A percentile compares a stretch with the other conserved stretches of the same genome.
These are phyloP conservation scores for Opisthocomus hoazin DNA, from an alignment of 2,113 vertebrate species.

Conservation along the genomic window DNA sequence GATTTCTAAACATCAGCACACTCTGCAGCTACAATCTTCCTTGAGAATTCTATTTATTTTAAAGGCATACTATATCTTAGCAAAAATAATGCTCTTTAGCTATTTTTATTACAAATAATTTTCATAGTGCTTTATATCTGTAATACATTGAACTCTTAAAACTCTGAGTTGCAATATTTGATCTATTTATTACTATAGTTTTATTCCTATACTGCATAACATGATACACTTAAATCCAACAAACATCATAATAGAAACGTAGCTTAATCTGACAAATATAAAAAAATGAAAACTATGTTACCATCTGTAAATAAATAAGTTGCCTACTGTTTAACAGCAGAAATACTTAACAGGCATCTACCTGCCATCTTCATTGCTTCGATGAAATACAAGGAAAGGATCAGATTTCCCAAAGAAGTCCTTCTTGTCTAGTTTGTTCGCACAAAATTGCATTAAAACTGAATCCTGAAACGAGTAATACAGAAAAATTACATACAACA, in stretches of 20 bases:
- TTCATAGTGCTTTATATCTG: neutral
- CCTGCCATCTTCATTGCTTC: conserved; percentile 89
- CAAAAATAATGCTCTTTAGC: neutral
- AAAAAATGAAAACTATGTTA: neutral
- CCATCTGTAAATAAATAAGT: neutral
- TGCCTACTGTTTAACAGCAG: neutral
- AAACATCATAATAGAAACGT: neutral
- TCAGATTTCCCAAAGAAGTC: conserved; percentile 91
- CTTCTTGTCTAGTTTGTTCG: conserved; percentile 88
- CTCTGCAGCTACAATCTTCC: neutral
- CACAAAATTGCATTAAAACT: conserved; percentile 88
- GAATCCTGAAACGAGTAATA: conserved; percentile 73
- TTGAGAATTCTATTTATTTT: neutral
- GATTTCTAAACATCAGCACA: neutral
- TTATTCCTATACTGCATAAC: neutral
- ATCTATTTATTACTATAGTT: neutral
- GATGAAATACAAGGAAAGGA: conserved; percentile 85
- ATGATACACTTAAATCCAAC: neutral
- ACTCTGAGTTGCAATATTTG: neutral
- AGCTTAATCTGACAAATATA: neutral
- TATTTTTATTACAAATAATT: neutral
- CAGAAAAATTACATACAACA: neutral
- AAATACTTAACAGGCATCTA: conserved; percentile 31
- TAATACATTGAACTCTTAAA: neutral
- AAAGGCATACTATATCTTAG: neutral